Evolutionary conservation across 2,888 invertebrate genomes (phyloP).

Genomic region (Ceramica pisi): DNA sequence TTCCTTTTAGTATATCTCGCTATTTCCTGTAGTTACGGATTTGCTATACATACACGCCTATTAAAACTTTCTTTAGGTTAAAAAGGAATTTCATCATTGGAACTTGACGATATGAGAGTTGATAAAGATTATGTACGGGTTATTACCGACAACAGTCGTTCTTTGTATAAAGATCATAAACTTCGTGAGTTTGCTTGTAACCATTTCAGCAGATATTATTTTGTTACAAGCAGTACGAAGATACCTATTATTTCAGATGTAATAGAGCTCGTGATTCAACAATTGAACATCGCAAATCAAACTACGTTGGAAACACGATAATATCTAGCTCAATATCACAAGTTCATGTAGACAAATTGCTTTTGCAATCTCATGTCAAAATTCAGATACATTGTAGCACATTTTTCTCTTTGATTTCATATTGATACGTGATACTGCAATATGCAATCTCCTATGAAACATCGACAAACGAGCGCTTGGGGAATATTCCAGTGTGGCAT

Average conservation of each 20-base stretch:
- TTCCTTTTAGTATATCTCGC: too few relatives aligned
- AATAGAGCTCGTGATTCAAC: neutral
- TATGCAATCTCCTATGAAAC: slow-evolving; percentile 28
- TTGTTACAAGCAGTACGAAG: too few relatives aligned
- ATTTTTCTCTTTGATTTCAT: slow-evolving; percentile 27
- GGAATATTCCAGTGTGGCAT: slow-evolving; percentile 17
- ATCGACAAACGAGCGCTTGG: slow-evolving; percentile 16
- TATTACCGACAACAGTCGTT: neutral
- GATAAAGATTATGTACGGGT: neutral
- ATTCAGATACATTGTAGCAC: slow-evolving; percentile 1
- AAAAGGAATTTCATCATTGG: too few relatives aligned
- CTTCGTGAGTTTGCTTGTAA: too few relatives aligned
- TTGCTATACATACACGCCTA: too few relatives aligned
- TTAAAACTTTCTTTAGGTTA: too few relatives aligned
- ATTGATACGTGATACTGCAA: slow-evolving; percentile 23
- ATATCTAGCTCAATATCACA: neutral
- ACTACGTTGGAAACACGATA: neutral
- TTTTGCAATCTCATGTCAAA: slow-evolving; percentile 9
- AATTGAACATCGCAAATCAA: neutral
- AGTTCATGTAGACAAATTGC: neutral
- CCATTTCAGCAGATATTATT: too few relatives aligned
- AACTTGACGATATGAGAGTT: too few relatives aligned
- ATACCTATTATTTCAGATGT: neutral
- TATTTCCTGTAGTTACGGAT: too few relatives aligned
- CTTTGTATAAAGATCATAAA: too few relatives aligned